Percentiles rank a stretch among this genome's conserved stretches.
phyloP scores from a whole-genome alignment of 2,113 vertebrate species.

The Hippocampus zosterae region DNA sequence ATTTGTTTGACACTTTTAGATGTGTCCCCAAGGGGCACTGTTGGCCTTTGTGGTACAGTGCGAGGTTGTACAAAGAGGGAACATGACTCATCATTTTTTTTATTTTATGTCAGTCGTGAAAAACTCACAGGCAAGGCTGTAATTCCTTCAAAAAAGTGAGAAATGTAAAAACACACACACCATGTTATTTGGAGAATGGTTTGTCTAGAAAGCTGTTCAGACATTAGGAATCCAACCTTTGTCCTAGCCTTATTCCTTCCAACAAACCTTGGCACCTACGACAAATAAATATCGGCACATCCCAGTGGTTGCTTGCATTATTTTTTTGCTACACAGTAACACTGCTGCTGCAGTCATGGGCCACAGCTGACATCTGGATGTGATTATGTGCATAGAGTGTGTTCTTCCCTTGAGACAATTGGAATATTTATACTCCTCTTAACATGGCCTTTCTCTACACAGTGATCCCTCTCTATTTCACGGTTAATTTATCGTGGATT shows the following conservation, averaged over 20 bases:
- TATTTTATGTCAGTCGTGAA: background rate
- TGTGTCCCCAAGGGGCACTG: constrained; percentile 15
- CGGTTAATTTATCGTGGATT: no score
- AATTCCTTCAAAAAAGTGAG: no score
- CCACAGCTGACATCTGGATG: constrained; percentile 34
- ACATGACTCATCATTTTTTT: constrained; percentile 17
- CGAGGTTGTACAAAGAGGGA: constrained; percentile 20
- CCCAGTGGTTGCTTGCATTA: constrained; percentile 39
- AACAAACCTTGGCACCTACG: no score
- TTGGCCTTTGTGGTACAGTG: constrained; percentile 8
- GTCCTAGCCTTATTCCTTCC: no score
- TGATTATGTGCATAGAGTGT: constrained; percentile 35
- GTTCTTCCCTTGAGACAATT: constrained; percentile 35
- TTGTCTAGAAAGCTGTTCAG: no score
- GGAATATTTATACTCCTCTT: constrained; percentile 31
- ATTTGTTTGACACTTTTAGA: constrained; percentile 46
- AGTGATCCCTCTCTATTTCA: no score
- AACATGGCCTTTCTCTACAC: constrained; percentile 11
- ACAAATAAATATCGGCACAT: constrained; percentile 45
- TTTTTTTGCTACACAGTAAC: constrained; percentile 39
- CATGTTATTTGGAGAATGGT: no score
- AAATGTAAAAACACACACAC: no score
- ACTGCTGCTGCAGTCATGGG: constrained; percentile 41
- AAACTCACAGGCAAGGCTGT: constrained; percentile 12
- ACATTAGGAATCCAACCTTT: background rate